These are phyloP conservation scores for Zaprionus capensis DNA, from an alignment of 1,140 invertebrate species.

Conservation along the genomic window DNA sequence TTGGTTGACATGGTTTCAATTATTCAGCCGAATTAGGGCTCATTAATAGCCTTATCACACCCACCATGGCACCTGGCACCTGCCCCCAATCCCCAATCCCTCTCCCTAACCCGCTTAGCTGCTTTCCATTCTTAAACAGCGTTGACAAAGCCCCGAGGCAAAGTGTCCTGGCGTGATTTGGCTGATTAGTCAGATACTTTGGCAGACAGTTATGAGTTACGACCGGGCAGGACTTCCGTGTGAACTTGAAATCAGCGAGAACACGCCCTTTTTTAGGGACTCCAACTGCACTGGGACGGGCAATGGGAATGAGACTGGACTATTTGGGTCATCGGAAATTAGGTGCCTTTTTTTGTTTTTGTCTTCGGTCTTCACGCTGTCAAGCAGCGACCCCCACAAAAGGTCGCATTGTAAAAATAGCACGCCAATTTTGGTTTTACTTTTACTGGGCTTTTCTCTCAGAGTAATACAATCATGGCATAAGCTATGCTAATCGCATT, in stretches of 20 bases:
- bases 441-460: not conserved
- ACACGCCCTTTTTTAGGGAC: conserved; percentile 12
- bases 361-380: not conserved
- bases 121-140: conserved; percentile 17
- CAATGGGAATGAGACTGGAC: not conserved
- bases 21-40: conserved; percentile 9
- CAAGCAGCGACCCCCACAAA: not conserved
- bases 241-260: conserved; percentile 2
- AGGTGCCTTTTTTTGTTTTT: not conserved
- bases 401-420: not conserved
- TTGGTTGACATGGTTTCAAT: conserved; percentile 16
- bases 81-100: too few species aligned
- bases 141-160: conserved; percentile 8
- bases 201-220: conserved; percentile 15
- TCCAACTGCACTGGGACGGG: too few species aligned
- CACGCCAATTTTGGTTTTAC: not conserved
- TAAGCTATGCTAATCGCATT: conserved; percentile 72
- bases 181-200: conserved; percentile 16
- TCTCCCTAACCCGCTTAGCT: not conserved
- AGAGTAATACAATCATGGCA: conserved; percentile 5
- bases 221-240: not conserved
- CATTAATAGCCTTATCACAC: conserved; percentile 11
- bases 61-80: not conserved
- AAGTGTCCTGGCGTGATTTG: conserved; percentile 42
- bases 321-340: conserved; percentile 36